Evolutionary conservation across 2,888 invertebrate species (phyloP), one percentile per base, ranked within the genome.

Genomic region (Agrilus mali): DNA sequence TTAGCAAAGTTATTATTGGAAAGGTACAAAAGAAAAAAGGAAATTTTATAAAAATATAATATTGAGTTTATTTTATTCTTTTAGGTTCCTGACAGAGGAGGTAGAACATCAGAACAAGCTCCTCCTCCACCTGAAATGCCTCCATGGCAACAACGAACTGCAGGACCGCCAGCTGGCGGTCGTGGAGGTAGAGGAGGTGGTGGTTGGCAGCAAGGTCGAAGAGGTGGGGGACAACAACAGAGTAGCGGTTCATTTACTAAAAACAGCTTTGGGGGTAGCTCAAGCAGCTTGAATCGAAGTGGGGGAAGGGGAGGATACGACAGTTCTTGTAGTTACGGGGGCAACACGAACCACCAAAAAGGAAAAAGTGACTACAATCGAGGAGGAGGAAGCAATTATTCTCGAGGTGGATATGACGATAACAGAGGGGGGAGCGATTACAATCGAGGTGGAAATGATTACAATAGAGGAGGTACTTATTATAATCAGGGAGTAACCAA

Each of bases 101-200:
- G 96, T 2, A 71, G 96, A 40, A 86, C 95, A 0, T 78, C 82
- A 54, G 96, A 96, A 57, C 83, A 87, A 55, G 86, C 88, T 48
- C 83, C 90, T 0, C 96, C 96, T 0, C 92, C 94, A 0, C 94
- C 94, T 0, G 96, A 96, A 70, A 95, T 96, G 93, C 96, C 96
- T 0, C 82, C 90, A 0, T 96, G 95, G 89, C 81, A 83, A 58
- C 86, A 89, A 57, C 70, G 77, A 33, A 69, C 71, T 1, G 56
- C 71, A 31, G 73, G 71, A 31, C 68, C 73, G 8, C 58, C 61
- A 31, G 64, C 64, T 15, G 66, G 74, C 33, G 68, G 71, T 33
- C 59, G 67, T 33, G 68, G 69, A 36, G 62, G 72, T 46, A 60
- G 71, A 52, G 58, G 62, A 6, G 52, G 61, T 1, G 59, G 63